Conservation (phyloP, 1,140 invertebrate genomes). For the Probaryconus sp. region DNA sequence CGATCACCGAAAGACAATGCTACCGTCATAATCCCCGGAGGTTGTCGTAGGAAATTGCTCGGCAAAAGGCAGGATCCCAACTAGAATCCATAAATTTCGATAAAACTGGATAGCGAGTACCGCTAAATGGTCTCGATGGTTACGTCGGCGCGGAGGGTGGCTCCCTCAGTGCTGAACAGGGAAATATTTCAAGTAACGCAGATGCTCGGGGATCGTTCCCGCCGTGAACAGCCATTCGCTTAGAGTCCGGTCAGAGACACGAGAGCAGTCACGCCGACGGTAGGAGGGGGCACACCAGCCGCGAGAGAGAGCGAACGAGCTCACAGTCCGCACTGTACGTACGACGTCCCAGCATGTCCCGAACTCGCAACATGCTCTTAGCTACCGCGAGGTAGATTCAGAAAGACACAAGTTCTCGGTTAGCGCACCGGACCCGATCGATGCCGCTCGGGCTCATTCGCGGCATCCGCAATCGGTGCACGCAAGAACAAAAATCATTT, state of each 20-base stretch:
- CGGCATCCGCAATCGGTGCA: conserved; percentile 15
- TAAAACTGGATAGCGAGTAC: too few species aligned
- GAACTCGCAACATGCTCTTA: conserved; percentile 73
- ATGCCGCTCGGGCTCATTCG: conserved; percentile 26
- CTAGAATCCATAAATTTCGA: too few species aligned
- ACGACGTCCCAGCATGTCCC: conserved; percentile 71
- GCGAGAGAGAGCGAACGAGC: conserved; percentile 48
- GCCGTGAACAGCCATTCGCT: conserved; percentile 66
- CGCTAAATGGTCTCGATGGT: too few species aligned
- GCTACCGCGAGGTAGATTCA: conserved; percentile 66
- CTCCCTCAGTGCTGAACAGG: too few species aligned
- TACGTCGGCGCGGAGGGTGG: too few species aligned
- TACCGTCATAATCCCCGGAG: too few species aligned
- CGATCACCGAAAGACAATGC: too few species aligned
- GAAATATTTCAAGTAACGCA: too few species aligned
- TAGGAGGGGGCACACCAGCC: conserved; percentile 10
- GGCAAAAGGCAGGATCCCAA: too few species aligned
- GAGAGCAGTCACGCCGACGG: conserved; percentile 45
- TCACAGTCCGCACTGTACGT: conserved; percentile 68
- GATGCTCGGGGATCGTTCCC: conserved; percentile 57
- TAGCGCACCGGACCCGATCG: conserved; percentile 27
- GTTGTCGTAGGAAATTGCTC: too few species aligned
- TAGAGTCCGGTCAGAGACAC: conserved; percentile 71
- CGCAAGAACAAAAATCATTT: too few species aligned
- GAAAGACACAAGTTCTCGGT: conserved; percentile 31